Evolutionary conservation across 2,797 vertebrate genomes (phyloP), one percentile per base, ranked within the genome.

Genomic region (Acrossocheilus wenchowensis): DNA sequence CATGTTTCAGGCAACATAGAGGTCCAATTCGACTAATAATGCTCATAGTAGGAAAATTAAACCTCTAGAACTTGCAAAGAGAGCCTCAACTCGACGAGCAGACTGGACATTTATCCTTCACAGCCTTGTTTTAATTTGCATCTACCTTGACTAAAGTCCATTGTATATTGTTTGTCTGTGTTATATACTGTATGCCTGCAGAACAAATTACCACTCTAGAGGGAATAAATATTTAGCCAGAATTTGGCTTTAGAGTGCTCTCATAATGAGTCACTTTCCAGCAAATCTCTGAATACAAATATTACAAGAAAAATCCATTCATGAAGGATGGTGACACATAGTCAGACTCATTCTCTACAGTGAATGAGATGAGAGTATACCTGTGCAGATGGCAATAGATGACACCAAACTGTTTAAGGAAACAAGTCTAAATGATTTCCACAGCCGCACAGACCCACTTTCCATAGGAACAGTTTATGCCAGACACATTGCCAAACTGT

Each of bases 1-100:
- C 91, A 90, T 88, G 92, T 92, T 90, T 86, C 48, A 81, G 54
- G 88, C 93, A 93, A 92, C 90, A 94, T 91, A 93, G 89, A 91
- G 92, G 86, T 80, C 64, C 52, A 3, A 73, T 84, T 73, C 66
- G 9, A 21, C 30, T 52, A 78, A 19, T 11, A 72, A 39, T 5
- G 36, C 34, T 54, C n/a, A n/a, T 30, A 57, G 6, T 34, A 21
- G 45, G 3, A 41, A 26, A 82, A 60, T 5, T 14, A 75, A 74
- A 75, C 17, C 23, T 26, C 52, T 36, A n/a, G 3, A 50, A n/a
- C 4, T 6, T 41, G 26, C 54, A 80, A 57, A 10, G 36, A 43
- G 3, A 62, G 34, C 17, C 14, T 50, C 19, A 60, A n/a, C 34
- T 23, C 7, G 12, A 41, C 14, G 21, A 78, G 36, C 19, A 39